Base-by-base conservation (phyloP, 30 jellyfish, hydroid and myxozoan species). In the Aurelia sp. region DNA sequence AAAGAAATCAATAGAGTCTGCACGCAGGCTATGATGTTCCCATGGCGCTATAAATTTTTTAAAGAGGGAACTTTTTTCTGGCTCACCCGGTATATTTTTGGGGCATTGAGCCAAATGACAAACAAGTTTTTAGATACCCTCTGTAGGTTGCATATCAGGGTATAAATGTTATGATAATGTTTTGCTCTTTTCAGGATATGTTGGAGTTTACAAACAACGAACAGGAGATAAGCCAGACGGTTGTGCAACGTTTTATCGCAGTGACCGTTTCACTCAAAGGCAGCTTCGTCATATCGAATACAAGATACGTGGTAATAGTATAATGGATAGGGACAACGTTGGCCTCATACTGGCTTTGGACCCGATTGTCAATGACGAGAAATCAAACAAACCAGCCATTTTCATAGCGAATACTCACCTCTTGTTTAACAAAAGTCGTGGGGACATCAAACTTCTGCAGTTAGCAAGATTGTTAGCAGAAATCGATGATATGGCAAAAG, bases 211-310 rank as follows among this genome's bases (percentile, higher is more conserved):
- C 88, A 95, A 95, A 77, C 73, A 89, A 53, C 89, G 97, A 30
- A 64, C 99, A 21, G 99, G 99, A 33, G 91, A 65, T 20, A 95
- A 95, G 82, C 75, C 82, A n/a, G 99, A 95, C 69, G 99, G 99
- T 27, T 95, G 99, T 90, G 99, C 99, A 9, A 65, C 68, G 13
- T 95, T 95, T 64, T 89, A 40, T 78, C 85, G 80, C 48, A 52
- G 58, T 15, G 59, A 60, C 48, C 84, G 89, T 2, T 95, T 95
- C 74, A 52, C 47, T 15, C 35, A 76, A 18, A 18, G 72, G 9
- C 67, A 64, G 17, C 58, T 16, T 38, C 91, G 95, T 79, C 35
- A 12, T 24, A 27, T 90, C 22, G 98, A 90, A 69, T 95, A 70
- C 69, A 48, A 52, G 47, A 78, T 73, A 27, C 86, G 72, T 1